A percentile compares a stretch with the other conserved stretches of the same genome.
phyloP scores from a whole-genome alignment of 2,113 vertebrate species.

The Scomber japonicus region DNA sequence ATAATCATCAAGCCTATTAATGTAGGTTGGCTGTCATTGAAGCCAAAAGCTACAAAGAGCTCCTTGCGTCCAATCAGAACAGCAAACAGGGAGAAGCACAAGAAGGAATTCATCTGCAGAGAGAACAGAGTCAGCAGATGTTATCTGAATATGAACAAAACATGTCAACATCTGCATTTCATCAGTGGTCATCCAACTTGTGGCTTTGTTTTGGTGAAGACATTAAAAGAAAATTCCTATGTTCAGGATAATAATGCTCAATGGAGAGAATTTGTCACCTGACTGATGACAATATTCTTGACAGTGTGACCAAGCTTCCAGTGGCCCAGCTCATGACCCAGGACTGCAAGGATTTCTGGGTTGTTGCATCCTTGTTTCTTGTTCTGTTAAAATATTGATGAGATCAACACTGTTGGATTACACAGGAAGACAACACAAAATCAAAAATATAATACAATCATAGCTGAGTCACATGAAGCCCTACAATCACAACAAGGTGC shows the following conservation, averaged over 20 bases:
- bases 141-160: not conserved
- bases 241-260: not conserved
- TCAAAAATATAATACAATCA: not conserved
- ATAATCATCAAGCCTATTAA: constrained; percentile 98
- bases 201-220: not conserved
- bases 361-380: constrained; percentile 99
- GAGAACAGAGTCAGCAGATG: constrained; percentile 18
- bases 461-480: not conserved
- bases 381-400: constrained; percentile 80
- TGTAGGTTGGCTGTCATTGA: constrained; percentile 93
- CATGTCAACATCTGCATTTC: not conserved
- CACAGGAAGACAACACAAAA: not conserved
- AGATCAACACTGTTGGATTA: not conserved
- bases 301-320: constrained; percentile 98
- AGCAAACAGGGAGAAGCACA: constrained; percentile 98
- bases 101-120: constrained; percentile 96
- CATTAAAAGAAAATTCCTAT: not conserved
- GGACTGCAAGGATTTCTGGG: constrained; percentile 94
- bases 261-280: constrained; percentile 85
- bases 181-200: not conserved
- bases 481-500: too few relatives aligned
- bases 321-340: constrained; percentile 97
- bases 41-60: constrained; percentile 97
- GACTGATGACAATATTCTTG: constrained; percentile 98
- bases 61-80: constrained; percentile 94